These are phyloP conservation scores for Plebejus melissa DNA, from an alignment of 2,888 invertebrate species.

Conservation along the genomic window DNA sequence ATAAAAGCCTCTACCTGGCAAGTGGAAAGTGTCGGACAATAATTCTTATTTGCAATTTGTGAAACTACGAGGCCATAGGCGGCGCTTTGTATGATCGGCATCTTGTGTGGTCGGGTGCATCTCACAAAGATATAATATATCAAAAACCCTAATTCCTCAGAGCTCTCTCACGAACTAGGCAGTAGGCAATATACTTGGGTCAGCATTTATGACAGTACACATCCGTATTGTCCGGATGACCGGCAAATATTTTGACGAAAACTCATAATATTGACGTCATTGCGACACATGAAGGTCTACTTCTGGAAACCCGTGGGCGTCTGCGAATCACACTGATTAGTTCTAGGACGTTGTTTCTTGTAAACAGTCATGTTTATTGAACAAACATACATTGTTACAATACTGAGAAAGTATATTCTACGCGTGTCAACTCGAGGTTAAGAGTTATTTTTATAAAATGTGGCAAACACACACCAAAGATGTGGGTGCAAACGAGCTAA, in stretches of 20 bases:
- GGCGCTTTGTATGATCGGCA: no score
- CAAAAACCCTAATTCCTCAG: no score
- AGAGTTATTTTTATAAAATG: background rate
- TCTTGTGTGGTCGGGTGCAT: no score
- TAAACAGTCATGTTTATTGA: background rate
- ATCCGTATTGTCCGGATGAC: constrained; percentile 11
- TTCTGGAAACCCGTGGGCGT: constrained; percentile 18
- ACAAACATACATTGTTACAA: constrained; percentile 8
- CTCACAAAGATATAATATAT: no score
- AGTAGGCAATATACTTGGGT: background rate
- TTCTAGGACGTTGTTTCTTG: constrained; percentile 22
- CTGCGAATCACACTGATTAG: constrained; percentile 15
- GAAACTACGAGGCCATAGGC: no score
- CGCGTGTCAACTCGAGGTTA: background rate
- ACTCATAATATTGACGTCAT: constrained; percentile 24
- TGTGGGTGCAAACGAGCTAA: no score
- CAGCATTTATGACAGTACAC: background rate
- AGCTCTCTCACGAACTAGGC: no score
- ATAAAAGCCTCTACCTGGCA: no score
- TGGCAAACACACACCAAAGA: no score
- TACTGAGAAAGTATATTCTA: background rate
- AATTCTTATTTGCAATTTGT: no score
- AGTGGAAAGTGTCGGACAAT: no score
- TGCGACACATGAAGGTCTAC: constrained; percentile 15
- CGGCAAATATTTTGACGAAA: background rate